Evolutionary conservation across 2,113 vertebrate genomes (phyloP), one percentile per base, ranked within the genome.

Genomic region (Proterorhinus semilunaris): DNA sequence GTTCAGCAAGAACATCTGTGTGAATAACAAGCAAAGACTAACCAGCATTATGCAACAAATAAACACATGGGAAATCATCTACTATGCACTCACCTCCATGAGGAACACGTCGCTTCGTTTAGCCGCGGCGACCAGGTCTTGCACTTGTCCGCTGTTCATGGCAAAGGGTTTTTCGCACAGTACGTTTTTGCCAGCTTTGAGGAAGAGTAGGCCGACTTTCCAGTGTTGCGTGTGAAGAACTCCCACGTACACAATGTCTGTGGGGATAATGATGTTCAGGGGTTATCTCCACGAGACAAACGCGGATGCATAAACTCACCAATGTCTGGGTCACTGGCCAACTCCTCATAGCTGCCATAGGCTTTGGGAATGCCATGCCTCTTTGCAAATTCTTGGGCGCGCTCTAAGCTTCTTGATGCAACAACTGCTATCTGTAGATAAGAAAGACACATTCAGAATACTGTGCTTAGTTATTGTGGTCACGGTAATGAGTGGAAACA

Each of bases 131-230:
- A 90, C 58, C 12, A 95, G 89, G 59, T 94, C 87, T 1, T 76
- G 84, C 16, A 95, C 93, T 68, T 94, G 90, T 0, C 72, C 62
- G 1, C 81, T 75, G n/a, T 93, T 95, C 89, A 94, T 94, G 0
- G 93, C 92, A 61, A 94, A 79, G 5, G 94, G 93, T 70, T 96
- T 95, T 84, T 95, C 93, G 7, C 93, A 94, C 44, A 94, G 72
- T 5, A 95, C 81, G 0, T 94, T 93, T 82, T 94, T 94, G 59
- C 91, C 88, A 0, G 90, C 89, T 0, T 81, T 76, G 65, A 96
- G 87, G 73, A 93, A 79, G 1, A 94, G 83, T 16, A 89, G 72
- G 0, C 88, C 83, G 45, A 90, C 78, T 6, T 65, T 12, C 65
- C 83, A 82, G 51, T 93, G 89, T 77, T 90, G 72, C 7, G 85